A percentile compares a stretch with the other conserved stretches of the same genome.
Evolutionary conservation across 2,113 vertebrate genomes (phyloP).

Genomic region (Neolamprologus tretocephalus): DNA sequence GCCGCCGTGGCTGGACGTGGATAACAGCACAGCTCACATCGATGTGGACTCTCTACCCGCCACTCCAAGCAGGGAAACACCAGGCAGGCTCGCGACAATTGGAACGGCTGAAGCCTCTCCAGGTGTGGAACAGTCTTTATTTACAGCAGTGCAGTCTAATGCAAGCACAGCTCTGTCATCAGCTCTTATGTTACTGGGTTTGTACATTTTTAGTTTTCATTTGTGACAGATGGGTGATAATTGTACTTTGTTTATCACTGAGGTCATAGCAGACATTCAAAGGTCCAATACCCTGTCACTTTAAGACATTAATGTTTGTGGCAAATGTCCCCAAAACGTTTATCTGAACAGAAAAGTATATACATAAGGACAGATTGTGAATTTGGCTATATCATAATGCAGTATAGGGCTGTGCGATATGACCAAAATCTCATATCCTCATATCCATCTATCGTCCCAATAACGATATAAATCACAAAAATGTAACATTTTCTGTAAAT

Average conservation of each 20-base stretch:
- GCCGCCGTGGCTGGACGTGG: slow-evolving; percentile 41
- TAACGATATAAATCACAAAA: neutral
- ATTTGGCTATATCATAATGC: neutral
- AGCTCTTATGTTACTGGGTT: neutral
- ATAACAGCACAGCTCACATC: neutral
- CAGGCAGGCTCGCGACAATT: neutral
- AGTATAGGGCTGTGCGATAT: neutral
- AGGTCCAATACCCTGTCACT: neutral
- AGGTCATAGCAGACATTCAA: neutral
- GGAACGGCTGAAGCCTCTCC: neutral
- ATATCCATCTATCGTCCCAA: rapidly evolving
- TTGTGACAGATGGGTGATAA: neutral
- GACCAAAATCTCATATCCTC: neutral
- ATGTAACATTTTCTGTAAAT: neutral
- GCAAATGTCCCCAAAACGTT: neutral
- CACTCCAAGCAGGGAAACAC: neutral
- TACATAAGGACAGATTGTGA: neutral
- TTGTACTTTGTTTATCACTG: neutral
- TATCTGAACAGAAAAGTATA: neutral
- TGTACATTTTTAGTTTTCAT: neutral
- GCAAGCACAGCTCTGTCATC: neutral
- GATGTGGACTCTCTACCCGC: neutral
- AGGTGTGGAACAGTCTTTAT: slow-evolving; percentile 5
- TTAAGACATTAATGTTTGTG: neutral
- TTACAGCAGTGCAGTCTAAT: neutral